These are phyloP conservation scores for Hemicordylus capensis DNA, from an alignment of 2,113 vertebrate species.

Conservation along the genomic window DNA sequence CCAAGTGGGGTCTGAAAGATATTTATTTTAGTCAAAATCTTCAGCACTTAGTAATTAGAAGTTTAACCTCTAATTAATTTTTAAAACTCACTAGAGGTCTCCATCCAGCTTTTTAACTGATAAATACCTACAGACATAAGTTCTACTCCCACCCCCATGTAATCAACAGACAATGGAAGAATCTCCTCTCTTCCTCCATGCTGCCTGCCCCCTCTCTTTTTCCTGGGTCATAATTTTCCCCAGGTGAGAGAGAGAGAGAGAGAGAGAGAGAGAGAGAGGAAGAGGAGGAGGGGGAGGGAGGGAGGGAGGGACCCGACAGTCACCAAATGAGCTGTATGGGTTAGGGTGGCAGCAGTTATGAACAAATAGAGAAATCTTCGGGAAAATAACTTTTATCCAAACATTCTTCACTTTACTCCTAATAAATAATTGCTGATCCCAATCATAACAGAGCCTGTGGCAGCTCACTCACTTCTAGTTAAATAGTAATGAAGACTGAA, in stretches of 20 bases:
- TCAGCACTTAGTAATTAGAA: conserved; percentile 10
- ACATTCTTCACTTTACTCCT: neutral
- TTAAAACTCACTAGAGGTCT: neutral
- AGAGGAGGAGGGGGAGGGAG: too few relatives aligned
- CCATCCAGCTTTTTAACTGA: neutral
- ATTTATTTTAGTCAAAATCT: conserved; percentile 18
- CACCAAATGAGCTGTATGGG: too few relatives aligned
- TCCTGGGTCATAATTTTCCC: too few relatives aligned
- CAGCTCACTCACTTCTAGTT: neutral
- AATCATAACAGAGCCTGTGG: neutral
- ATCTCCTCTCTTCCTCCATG: neutral
- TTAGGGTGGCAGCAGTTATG: neutral
- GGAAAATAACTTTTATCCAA: neutral
- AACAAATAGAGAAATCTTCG: neutral
- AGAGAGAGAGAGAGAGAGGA: too few relatives aligned
- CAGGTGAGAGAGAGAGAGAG: too few relatives aligned
- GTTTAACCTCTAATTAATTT: conserved; percentile 37
- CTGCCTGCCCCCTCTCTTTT: neutral
- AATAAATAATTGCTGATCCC: neutral
- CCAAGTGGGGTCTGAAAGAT: neutral
- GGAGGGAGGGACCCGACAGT: too few relatives aligned
- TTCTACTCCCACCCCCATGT: too few relatives aligned
- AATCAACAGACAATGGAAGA: too few relatives aligned
- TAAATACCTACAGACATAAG: neutral
- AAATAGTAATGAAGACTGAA: neutral